A percentile compares a stretch with the other conserved stretches of the same genome.
phyloP scores from a whole-genome alignment of 2,113 vertebrate species.

The Tupaia chinensis region DNA sequence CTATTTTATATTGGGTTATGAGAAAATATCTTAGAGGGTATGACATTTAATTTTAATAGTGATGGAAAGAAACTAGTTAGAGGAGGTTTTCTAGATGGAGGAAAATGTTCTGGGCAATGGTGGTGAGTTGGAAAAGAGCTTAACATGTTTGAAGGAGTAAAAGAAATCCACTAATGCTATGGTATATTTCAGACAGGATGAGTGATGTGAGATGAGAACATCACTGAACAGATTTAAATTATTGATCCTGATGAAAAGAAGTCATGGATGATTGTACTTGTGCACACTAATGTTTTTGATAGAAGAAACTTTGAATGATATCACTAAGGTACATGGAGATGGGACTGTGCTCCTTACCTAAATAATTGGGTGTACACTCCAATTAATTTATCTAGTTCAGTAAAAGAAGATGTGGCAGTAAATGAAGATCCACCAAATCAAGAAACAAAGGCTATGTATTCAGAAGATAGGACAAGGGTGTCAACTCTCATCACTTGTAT shows the following conservation, averaged over 20 bases:
- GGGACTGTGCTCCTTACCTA: neutral
- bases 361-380: neutral
- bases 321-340: too few species aligned
- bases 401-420: neutral
- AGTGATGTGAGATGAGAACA: neutral
- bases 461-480: neutral
- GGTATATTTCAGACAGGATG: neutral
- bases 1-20: neutral
- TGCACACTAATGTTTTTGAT: neutral
- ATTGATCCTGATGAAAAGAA: neutral
- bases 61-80: neutral
- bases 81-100: neutral
- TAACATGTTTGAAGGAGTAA: neutral
- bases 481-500: neutral
- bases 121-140: neutral
- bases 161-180: neutral
- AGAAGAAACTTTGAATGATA: neutral
- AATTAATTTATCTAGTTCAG: constrained; percentile 23
- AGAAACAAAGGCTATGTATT: neutral
- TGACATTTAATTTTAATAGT: constrained; percentile 13
- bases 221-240: neutral
- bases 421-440: neutral
- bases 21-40: neutral
- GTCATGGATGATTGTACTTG: neutral
- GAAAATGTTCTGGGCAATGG: neutral